Conservation (phyloP, 1,140 invertebrate species). For the Arion vulgaris region DNA sequence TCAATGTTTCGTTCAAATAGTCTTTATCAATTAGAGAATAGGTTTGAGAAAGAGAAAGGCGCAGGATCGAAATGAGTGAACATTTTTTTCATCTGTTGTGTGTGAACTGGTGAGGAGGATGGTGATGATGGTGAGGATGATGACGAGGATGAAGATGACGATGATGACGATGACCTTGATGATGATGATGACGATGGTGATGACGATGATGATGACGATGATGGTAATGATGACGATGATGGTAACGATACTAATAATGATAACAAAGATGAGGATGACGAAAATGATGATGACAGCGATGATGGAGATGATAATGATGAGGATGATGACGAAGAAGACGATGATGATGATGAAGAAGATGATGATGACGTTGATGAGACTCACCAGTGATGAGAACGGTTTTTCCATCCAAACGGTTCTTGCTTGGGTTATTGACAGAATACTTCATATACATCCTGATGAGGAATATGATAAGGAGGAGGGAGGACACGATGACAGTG, state of each 20-base stretch:
- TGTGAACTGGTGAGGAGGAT: no score
- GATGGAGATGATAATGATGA: background rate
- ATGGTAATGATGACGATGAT: background rate
- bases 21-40: no score
- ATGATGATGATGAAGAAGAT: no score
- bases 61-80: no score
- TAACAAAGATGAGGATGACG: background rate
- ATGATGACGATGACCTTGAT: no score
- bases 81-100: no score
- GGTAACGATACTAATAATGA: background rate
- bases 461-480: slow-evolving; percentile 56
- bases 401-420: slow-evolving; percentile 61
- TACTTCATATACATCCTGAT: slow-evolving; percentile 58
- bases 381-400: slow-evolving; percentile 66
- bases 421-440: slow-evolving; percentile 51
- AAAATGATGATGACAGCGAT: background rate
- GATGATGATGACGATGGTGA: no score
- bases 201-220: background rate
- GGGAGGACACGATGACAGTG: slow-evolving; percentile 47
- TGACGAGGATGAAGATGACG: background rate
- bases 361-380: background rate
- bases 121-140: background rate
- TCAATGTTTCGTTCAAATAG: no score
- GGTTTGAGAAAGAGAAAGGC: no score
- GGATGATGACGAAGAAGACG: background rate